Evolutionary conservation across 1,140 invertebrate genomes (phyloP), one percentile per base, ranked within the genome.

Genomic region (Euura lappo): DNA sequence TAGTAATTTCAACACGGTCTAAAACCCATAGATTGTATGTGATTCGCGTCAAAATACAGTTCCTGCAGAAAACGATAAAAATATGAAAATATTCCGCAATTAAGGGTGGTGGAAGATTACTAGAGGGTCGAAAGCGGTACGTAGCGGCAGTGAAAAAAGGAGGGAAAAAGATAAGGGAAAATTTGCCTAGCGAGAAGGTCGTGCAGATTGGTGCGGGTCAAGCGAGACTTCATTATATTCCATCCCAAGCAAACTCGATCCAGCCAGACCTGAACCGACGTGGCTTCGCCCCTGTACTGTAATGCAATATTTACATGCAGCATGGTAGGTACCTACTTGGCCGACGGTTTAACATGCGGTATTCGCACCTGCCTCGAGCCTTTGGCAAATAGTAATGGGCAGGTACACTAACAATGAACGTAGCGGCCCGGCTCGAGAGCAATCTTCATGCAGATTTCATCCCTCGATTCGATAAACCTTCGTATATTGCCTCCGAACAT

Each of bases 111-210:
- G n/a, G n/a, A n/a, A n/a, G n/a, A n/a, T n/a, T n/a, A n/a, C n/a
- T n/a, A n/a, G n/a, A n/a, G n/a, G n/a, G n/a, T n/a, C n/a, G n/a
- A n/a, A n/a, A n/a, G n/a, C n/a, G n/a, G n/a, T n/a, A n/a, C n/a
- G n/a, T n/a, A 60, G 44, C 11, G 6, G 68, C 42, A n/a, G 68
- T 8, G 68, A 28, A 43, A 60, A 64, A n/a, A 46, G 10, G 44
- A 47, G 69, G 51, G 64, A 45, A 70, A 67, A 75, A 71, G 51
- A 51, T n/a, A 13, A 67, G 44, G 72, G 7, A 45, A 76, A 70
- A 67, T 77, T 73, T 10, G 51, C 51, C 51, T 60, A n/a, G 51
- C 51, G 51, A 60, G n/a, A 60, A 60, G 51, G 51, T 60, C 51
- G 51, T n/a, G 51, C 51, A 60, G 51, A 60, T 60, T 60, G 51